Base-by-base conservation (phyloP, 2,113 vertebrate genomes). In the Siniperca chuatsi region DNA sequence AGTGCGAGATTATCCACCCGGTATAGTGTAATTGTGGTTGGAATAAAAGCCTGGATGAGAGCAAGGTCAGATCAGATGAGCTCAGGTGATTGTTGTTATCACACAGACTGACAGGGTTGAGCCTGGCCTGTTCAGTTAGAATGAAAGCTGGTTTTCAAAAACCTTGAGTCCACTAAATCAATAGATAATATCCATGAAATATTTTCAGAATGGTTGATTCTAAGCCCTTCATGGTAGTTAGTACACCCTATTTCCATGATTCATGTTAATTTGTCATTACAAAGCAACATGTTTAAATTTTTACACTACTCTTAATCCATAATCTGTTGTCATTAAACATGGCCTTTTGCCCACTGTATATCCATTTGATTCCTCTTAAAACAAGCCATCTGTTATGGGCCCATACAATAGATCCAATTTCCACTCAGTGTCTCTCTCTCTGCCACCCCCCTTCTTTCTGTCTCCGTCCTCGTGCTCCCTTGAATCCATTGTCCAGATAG, bases 401-500 rank as follows among this genome's bases (percentile, higher is more conserved):
- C 57, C 20, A 33, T 50, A 91, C 85, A 87, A 91, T 75, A 75
- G 78, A 87, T 84, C 75, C 71, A 84, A 78, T 79, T 75, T 79
- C 54, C 55, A n/a, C 69, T 75, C 57, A n/a, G 46, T 57, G 6
- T 60, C 64, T 73, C 46, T 20, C 69, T 67, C 61, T 42, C 8
- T 18, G 1, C 8, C 15, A 7, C 8, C 42, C 10, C n/a, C 29
- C 52, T 46, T 54, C 62, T 85, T 37, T 84, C 82, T 80, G 48
- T 73, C 82, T 85, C 29, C 85, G 73, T 86, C 64, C 85, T 77
- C 66, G 8, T 90, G 72, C 87, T 67, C 88, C 71, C 80, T 70
- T 87, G 93, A 93, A 94, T 93, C 94, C 87, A 95, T 96, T 96
- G 95, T 96, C 96, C 95, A 88, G 90, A 91, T 69, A 79, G 88